Percentiles rank a stretch among this genome's conserved stretches.
Conservation (phyloP, 1,140 invertebrate species). For the Agrilus planipennis region DNA sequence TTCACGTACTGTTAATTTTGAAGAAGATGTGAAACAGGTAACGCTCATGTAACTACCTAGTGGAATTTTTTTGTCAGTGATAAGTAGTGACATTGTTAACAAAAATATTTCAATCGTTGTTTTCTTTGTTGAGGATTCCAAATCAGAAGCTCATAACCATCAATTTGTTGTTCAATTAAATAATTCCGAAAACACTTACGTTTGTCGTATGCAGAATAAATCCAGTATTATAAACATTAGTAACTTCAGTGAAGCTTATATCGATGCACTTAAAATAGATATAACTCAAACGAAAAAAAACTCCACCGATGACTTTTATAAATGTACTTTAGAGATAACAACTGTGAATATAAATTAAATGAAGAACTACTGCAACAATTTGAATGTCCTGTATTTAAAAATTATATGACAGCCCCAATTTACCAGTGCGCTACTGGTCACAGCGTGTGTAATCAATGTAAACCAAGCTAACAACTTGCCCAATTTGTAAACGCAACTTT, state of each 20-base stretch:
- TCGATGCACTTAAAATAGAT: neutral
- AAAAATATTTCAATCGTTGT: too few relatives aligned
- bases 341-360: neutral
- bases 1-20: neutral
- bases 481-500: constrained; percentile 43
- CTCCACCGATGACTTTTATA: neutral
- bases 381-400: constrained; percentile 10
- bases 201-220: neutral
- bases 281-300: constrained; percentile 1
- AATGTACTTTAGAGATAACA: neutral
- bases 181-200: neutral
- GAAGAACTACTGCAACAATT: constrained; percentile 2
- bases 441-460: constrained; percentile 9
- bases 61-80: too few relatives aligned
- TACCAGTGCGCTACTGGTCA: constrained; percentile 7
- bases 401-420: constrained; percentile 10
- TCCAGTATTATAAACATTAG: neutral
- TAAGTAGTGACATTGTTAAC: too few relatives aligned
- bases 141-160: neutral
- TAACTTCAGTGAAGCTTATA: neutral
- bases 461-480: constrained; percentile 5
- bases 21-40: too few relatives aligned
- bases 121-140: too few relatives aligned
- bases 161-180: constrained; percentile 2
- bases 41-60: too few relatives aligned